Evolutionary conservation across 2,797 vertebrate species (phyloP).

Genomic region (Parotocinclus haroldoi): DNA sequence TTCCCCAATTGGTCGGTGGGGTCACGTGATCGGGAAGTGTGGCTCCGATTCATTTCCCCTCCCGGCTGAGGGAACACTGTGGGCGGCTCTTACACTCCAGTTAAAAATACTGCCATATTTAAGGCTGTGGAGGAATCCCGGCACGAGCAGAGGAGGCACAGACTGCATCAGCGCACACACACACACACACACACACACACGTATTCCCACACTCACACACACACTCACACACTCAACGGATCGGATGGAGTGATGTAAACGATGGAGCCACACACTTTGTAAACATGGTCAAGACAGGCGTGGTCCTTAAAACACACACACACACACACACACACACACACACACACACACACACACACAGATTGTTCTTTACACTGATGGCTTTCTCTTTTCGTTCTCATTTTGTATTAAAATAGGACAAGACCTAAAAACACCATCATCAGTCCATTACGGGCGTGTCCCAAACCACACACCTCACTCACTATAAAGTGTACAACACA

Average conservation of each 20-base stretch:
- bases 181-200: slow-evolving; percentile 16
- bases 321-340: slow-evolving; percentile 3
- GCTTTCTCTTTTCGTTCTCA: no score
- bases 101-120: slow-evolving; percentile 99
- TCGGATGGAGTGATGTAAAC: slow-evolving; percentile 23
- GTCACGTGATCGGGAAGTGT: slow-evolving; percentile 95
- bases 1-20: slow-evolving; percentile 72
- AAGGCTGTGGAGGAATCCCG: slow-evolving; percentile 94
- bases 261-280: slow-evolving; percentile 18
- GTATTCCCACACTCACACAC: slow-evolving; percentile 10
- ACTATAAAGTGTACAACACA: no score
- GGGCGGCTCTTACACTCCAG: slow-evolving; percentile 91
- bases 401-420: background rate
- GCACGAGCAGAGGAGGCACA: slow-evolving; percentile 84
- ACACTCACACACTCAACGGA: slow-evolving; percentile 6
- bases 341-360: slow-evolving; percentile 4
- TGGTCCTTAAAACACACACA: slow-evolving; percentile 12
- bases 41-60: slow-evolving; percentile 93
- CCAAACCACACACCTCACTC: no score
- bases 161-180: slow-evolving; percentile 53
- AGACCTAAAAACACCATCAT: background rate
- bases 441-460: no score
- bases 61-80: slow-evolving; percentile 89
- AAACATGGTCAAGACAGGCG: slow-evolving; percentile 26
- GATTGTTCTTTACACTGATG: no score